Percentiles rank a stretch among this genome's conserved stretches.
Conservation (phyloP, 1,140 invertebrate genomes). For the Brachionus rubens region DNA sequence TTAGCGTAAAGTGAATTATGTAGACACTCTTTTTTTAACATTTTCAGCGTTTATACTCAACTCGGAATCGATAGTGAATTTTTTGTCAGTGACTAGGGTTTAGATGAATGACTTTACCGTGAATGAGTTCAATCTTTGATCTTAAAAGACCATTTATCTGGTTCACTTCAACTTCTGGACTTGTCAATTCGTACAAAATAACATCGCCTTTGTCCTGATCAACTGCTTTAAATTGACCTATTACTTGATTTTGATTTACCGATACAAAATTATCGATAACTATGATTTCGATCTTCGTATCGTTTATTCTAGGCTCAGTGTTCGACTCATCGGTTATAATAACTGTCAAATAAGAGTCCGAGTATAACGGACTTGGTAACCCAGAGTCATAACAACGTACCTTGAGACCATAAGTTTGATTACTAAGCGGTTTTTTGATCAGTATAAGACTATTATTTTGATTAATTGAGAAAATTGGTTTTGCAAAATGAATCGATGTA, state of each 20-base stretch:
- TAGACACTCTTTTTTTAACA: background rate
- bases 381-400: constrained; percentile 39
- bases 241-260: background rate
- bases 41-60: background rate
- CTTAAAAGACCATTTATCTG: constrained; percentile 16
- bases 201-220: constrained; percentile 16
- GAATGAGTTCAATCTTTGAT: background rate
- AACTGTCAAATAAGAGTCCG: constrained; percentile 1
- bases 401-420: constrained; percentile 10
- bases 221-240: background rate
- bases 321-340: constrained; percentile 30
- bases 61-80: background rate
- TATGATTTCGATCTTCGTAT: background rate
- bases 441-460: constrained; percentile 37
- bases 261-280: background rate
- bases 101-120: background rate
- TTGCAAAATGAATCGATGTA: background rate
- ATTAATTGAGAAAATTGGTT: constrained; percentile 33
- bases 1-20: constrained; percentile 16
- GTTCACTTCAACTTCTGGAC: background rate
- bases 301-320: constrained; percentile 7
- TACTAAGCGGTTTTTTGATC: constrained; percentile 17
- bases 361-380: background rate
- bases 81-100: constrained; percentile 13
- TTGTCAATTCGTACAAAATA: background rate